Percentiles rank a stretch among this genome's conserved stretches.
Conservation (phyloP, 1,140 invertebrate genomes). For the Ceratina calcarata region DNA sequence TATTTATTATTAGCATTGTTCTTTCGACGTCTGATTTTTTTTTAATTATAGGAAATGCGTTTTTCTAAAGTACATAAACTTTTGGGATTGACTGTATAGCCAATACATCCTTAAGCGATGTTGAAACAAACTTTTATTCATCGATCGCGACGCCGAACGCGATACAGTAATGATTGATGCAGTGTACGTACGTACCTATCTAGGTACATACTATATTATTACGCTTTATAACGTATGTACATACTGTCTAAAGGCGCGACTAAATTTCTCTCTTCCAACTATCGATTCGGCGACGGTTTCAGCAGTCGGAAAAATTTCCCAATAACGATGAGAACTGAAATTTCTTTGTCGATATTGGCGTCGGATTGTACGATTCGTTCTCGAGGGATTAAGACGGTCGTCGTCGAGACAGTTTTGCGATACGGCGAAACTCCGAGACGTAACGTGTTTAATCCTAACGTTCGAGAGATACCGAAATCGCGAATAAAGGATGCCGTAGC, state of each 20-base stretch:
- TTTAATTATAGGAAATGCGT: too few relatives aligned
- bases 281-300: background rate
- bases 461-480: background rate
- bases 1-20: too few relatives aligned
- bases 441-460: background rate
- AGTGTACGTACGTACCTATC: too few relatives aligned
- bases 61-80: too few relatives aligned
- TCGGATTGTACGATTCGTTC: constrained; percentile 1
- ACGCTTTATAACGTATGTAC: background rate
- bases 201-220: too few relatives aligned
- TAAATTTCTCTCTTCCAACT: constrained; percentile 10
- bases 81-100: too few relatives aligned
- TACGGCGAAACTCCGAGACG: constrained; percentile 7
- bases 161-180: constrained; percentile 7
- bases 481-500: background rate
- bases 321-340: constrained; percentile 9
- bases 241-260: too few relatives aligned
- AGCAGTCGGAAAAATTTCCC: constrained; percentile 2
- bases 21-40: too few relatives aligned
- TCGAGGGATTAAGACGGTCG: background rate
- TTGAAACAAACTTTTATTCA: too few relatives aligned
- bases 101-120: too few relatives aligned
- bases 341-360: background rate
- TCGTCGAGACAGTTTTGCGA: constrained; percentile 1
- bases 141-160: background rate